Conservation (phyloP, 92 coral and sea anemone genomes). For the Palythoa grandiflora region DNA sequence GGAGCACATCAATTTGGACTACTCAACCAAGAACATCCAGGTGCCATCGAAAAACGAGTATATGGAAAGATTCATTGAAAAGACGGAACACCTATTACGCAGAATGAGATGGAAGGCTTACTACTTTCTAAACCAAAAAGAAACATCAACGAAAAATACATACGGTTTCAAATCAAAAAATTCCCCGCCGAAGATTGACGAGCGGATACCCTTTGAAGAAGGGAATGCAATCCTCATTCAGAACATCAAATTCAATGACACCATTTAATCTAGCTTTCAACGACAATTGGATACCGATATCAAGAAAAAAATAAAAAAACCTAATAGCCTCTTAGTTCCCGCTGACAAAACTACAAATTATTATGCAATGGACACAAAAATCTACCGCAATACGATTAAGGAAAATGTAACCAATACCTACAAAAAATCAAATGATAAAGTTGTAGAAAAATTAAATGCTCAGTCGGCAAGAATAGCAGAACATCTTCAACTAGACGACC, state of each 20-base stretch:
- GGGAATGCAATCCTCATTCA: constrained; percentile 15
- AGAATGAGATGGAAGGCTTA: constrained; percentile 17
- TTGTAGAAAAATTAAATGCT: too few species aligned
- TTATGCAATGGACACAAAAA: not conserved
- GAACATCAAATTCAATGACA: constrained; percentile 55
- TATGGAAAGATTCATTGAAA: not conserved
- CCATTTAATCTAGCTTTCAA: constrained; percentile 50
- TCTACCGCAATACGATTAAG: constrained; percentile 26
- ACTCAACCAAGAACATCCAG: constrained; percentile 41
- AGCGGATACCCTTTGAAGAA: not conserved
- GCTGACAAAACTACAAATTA: too few species aligned
- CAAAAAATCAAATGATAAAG: too few species aligned
- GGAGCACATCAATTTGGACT: not conserved
- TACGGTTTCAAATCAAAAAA: not conserved
- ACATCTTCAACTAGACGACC: too few species aligned
- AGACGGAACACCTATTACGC: constrained; percentile 10
- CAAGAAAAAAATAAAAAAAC: constrained; percentile 45
- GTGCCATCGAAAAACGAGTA: constrained; percentile 37
- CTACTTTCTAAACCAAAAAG: not conserved
- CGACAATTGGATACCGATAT: constrained; percentile 49
- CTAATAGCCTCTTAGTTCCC: constrained; percentile 52
- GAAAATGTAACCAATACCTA: too few species aligned
- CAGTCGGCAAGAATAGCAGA: too few species aligned
- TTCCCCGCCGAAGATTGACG: not conserved
- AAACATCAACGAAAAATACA: constrained; percentile 1